Percentiles rank a stretch among this genome's conserved stretches.
Evolutionary conservation across 2,888 invertebrate genomes (phyloP).

Genomic region (Trisateles emortualis): DNA sequence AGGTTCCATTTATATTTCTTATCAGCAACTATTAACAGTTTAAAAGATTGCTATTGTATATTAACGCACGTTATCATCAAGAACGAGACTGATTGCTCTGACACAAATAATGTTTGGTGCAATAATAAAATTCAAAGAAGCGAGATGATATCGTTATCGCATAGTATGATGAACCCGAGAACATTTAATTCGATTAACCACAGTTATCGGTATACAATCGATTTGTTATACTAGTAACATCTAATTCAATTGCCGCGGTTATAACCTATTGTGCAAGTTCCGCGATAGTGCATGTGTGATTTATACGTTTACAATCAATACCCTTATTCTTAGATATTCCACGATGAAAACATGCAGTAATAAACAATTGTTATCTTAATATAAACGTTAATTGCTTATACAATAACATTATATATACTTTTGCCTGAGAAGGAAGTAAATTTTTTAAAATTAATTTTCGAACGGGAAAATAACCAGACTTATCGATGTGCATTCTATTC

Average conservation of each 20-base stretch:
- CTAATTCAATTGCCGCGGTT: slow-evolving; percentile 71
- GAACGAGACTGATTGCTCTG: slow-evolving; percentile 9
- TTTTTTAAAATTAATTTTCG: no score
- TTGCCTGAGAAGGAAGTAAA: no score
- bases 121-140: slow-evolving; percentile 27
- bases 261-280: slow-evolving; percentile 64
- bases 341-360: background rate
- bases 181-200: slow-evolving; percentile 51
- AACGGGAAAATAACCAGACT: no score
- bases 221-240: slow-evolving; percentile 75
- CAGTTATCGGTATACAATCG: slow-evolving; percentile 63
- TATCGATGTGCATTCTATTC: no score
- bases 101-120: slow-evolving; percentile 11
- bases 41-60: background rate
- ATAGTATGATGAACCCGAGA: slow-evolving; percentile 55
- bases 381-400: no score
- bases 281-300: slow-evolving; percentile 50
- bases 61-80: slow-evolving; percentile 2
- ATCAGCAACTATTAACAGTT: slow-evolving; percentile 3
- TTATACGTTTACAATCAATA: slow-evolving; percentile 35
- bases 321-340: background rate
- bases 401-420: no score
- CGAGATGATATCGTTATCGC: slow-evolving; percentile 43
- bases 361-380: background rate
- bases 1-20: slow-evolving; percentile 2